Evolutionary conservation across 1,140 invertebrate species (phyloP), one percentile per base, ranked within the genome.

Genomic region (Apocrypta bakeri): DNA sequence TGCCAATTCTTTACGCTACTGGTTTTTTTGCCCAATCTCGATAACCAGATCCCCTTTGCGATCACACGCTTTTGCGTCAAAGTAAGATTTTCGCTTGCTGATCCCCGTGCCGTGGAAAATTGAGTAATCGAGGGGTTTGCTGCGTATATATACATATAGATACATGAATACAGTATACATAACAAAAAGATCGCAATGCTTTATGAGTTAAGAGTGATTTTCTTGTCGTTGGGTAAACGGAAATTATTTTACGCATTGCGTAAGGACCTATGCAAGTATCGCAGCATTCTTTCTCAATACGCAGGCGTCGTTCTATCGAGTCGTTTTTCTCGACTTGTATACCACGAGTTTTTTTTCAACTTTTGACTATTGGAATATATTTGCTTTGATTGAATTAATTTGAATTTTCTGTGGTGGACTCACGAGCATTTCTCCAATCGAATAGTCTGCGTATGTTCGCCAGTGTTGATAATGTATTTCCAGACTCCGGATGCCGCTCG

Each of bases 401-500:
- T 2, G 2, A 37, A 37, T 37, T 37, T 12, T 4, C 1, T 4
- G 42, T 48, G n/a, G 1, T 56, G 17, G 21, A 56, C 93, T 93
- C 87, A 97, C 96, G 95, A 93, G 92, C 97, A 98, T 88, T 97
- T 97, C 88, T 98, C 97, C 83, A 98, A 90, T 21, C 97, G 90
- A 25, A 98, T 88, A 0, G 96, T 97, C 89, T 98, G 97, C 1
- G 96, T 97, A 86, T 97, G 96, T 79, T 97, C 95, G 0, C 95
- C 96, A 1, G 96, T 96, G 85, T 98, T 98, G 64, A 98, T 96
- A 83, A 97, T 96, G 85, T 95, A 97, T 86, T 97, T 97, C 97
- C 97, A 97, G 83, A 95, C 93, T 0, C 96, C 96, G 24, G 94
- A 95, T 31, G 95, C 96, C 3, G 96, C 96, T 83, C 95, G 93